A percentile compares a stretch with the other conserved stretches of the same genome.
phyloP scores from a whole-genome alignment of 2,888 invertebrate genomes.

The Aphelenchoides bicaudatus region DNA sequence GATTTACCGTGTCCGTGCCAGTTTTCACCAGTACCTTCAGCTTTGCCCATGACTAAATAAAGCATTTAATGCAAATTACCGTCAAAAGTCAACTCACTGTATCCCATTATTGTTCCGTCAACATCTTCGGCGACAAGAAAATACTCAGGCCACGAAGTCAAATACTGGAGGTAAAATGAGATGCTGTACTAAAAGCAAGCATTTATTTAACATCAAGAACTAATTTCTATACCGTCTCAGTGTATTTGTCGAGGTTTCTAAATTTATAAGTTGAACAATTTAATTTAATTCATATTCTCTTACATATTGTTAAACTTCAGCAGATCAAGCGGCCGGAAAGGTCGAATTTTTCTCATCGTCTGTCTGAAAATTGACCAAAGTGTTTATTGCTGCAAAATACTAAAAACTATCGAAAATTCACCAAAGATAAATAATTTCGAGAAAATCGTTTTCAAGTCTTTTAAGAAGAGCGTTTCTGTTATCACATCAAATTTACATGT shows the following conservation, averaged over 20 bases:
- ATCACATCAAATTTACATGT: too few species aligned
- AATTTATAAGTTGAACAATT: not conserved
- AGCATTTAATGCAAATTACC: not conserved
- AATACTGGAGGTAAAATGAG: constrained; percentile 87
- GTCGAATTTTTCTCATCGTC: constrained; percentile 13
- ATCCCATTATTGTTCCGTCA: constrained; percentile 94
- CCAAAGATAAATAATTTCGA: too few species aligned
- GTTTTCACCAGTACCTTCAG: constrained; percentile 87
- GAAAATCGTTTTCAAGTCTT: too few species aligned
- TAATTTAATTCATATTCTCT: constrained; percentile 16
- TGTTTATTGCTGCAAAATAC: too few species aligned
- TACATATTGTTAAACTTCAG: constrained; percentile 51
- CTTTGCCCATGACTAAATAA: constrained; percentile 89
- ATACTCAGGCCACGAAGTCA: constrained; percentile 97
- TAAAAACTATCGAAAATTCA: too few species aligned
- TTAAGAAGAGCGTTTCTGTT: too few species aligned
- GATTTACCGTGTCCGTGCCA: constrained; percentile 86
- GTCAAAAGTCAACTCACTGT: constrained; percentile 70
- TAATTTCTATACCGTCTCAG: constrained; percentile 81
- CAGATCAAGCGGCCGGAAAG: constrained; percentile 46
- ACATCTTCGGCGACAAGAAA: constrained; percentile 95
- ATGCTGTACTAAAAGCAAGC: constrained; percentile 61
- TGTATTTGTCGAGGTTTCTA: constrained; percentile 84
- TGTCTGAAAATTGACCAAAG: not conserved
- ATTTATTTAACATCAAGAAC: constrained; percentile 67